Percentiles rank a stretch among this genome's conserved stretches.
Conservation (phyloP, 1,140 invertebrate species). For the Drosophila ercepeae region DNA sequence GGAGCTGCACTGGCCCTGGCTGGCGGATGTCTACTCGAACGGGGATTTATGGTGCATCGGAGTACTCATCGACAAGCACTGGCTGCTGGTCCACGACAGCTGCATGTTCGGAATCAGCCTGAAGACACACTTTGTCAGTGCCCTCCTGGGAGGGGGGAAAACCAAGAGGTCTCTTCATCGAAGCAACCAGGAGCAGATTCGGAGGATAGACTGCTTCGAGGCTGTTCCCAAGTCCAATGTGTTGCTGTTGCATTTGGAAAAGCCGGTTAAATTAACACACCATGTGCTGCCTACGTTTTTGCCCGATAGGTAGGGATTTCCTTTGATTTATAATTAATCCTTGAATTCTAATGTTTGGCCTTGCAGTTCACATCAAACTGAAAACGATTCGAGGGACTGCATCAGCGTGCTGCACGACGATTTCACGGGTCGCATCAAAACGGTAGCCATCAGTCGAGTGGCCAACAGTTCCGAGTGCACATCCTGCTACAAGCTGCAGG, state of each 20-base stretch:
- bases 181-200: conserved; percentile 89
- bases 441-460: conserved; percentile 42
- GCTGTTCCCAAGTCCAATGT: conserved; percentile 85
- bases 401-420: conserved; percentile 78
- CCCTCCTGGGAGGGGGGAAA: conserved; percentile 86
- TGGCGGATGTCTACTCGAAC: conserved; percentile 88
- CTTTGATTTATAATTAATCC: not conserved
- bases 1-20: conserved; percentile 86
- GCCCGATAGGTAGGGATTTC: conserved; percentile 58
- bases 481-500: conserved; percentile 66
- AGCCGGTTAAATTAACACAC: conserved; percentile 85
- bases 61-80: conserved; percentile 86
- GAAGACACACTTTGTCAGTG: conserved; percentile 86
- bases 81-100: conserved; percentile 86
- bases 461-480: conserved; percentile 39
- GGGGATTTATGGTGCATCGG: conserved; percentile 88
- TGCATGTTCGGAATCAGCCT: conserved; percentile 87
- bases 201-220: conserved; percentile 85
- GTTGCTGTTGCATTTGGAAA: conserved; percentile 86
- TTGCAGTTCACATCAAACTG: conserved; percentile 18
- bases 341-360: not conserved
- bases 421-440: conserved; percentile 64
- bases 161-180: conserved; percentile 85
- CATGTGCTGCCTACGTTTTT: conserved; percentile 87
- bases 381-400: conserved; percentile 43